Conservation (phyloP, 2,888 invertebrate species). For the Coenonympha arcania region DNA sequence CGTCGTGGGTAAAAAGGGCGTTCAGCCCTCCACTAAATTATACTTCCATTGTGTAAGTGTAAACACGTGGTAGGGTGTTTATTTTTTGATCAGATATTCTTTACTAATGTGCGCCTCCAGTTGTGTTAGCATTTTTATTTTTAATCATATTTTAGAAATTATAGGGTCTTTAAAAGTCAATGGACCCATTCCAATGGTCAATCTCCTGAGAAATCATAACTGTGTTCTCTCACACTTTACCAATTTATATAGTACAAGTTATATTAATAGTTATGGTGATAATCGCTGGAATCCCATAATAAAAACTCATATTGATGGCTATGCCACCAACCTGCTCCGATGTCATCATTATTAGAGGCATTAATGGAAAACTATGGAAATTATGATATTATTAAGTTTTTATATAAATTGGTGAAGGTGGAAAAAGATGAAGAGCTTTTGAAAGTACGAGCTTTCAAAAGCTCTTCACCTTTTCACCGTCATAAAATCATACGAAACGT, state of each 20-base stretch:
- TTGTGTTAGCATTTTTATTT: too few species aligned
- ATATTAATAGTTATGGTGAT: conserved; percentile 20
- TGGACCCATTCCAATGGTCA: too few species aligned
- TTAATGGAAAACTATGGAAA: conserved; percentile 6
- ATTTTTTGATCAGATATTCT: too few species aligned
- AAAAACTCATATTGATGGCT: conserved; percentile 30
- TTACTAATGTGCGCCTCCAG: too few species aligned
- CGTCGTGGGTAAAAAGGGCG: too few species aligned
- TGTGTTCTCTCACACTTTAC: not conserved
- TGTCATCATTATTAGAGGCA: conserved; percentile 4
- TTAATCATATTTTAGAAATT: too few species aligned
- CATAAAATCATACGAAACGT: too few species aligned
- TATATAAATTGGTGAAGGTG: not conserved
- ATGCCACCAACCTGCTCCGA: not conserved
- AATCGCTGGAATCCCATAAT: conserved; percentile 30
- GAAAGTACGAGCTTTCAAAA: not conserved
- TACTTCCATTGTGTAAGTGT: too few species aligned
- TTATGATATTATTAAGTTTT: not conserved
- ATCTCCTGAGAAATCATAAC: not conserved
- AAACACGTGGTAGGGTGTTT: too few species aligned
- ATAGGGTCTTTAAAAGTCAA: too few species aligned
- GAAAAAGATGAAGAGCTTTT: too few species aligned
- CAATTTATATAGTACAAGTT: conserved; percentile 1
- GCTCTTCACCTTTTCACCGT: not conserved
- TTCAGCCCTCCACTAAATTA: too few species aligned